Conservation (phyloP, 2,113 vertebrate genomes). For the Ranitomeya imitator region DNA sequence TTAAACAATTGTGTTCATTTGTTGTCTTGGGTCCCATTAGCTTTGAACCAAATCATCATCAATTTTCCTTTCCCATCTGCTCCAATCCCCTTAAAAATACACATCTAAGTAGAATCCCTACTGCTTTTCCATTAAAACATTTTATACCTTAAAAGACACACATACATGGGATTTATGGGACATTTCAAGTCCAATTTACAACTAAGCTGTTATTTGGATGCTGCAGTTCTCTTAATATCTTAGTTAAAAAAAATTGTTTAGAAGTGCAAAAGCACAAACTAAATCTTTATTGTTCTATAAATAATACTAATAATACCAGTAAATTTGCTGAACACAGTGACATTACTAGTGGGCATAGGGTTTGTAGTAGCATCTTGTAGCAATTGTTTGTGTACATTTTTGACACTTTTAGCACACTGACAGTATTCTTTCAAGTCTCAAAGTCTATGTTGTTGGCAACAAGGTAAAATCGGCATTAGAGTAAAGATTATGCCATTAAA, state of each 20-base stretch:
- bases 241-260: too few relatives aligned
- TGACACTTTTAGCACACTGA: neutral
- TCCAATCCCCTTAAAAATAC: neutral
- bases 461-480: neutral
- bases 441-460: neutral
- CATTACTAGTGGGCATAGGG: too few relatives aligned
- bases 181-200: too few relatives aligned
- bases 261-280: too few relatives aligned
- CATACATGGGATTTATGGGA: neutral
- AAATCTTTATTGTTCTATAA: neutral
- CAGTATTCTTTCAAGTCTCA: neutral
- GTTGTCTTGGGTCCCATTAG: too few relatives aligned
- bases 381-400: neutral
- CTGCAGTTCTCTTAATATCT: too few relatives aligned
- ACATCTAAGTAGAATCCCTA: neutral
- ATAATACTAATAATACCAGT: neutral
- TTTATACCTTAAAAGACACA: neutral
- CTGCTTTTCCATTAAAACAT: neutral
- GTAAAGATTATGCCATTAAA: neutral
- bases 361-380: too few relatives aligned
- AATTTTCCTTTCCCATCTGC: too few relatives aligned
- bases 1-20: too few relatives aligned
- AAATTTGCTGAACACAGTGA: too few relatives aligned
- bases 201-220: neutral
- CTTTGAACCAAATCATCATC: too few relatives aligned